phyloP scores from a whole-genome alignment of 2,113 vertebrate species.

The Datnioides undecimradiatus region DNA sequence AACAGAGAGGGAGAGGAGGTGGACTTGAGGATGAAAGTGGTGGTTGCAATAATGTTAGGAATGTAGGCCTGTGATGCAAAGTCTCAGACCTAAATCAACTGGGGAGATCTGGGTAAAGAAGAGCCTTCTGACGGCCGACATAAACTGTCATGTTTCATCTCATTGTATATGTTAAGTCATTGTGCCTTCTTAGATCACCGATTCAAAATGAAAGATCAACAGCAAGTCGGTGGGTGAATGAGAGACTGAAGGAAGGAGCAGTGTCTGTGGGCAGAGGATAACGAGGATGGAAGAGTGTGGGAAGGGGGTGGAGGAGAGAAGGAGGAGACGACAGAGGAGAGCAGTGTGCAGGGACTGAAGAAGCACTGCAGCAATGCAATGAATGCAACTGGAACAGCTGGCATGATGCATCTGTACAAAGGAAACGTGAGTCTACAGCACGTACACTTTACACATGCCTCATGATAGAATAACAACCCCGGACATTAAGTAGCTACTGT shows the following conservation, averaged over 20 bases:
- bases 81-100: background rate
- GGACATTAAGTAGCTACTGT: background rate
- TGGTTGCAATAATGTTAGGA: background rate
- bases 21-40: background rate
- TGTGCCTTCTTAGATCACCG: background rate
- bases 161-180: background rate
- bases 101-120: background rate
- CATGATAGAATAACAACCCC: background rate
- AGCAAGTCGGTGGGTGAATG: constrained; percentile 38
- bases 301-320: constrained; percentile 28
- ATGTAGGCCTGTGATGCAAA: background rate
- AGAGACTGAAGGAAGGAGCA: constrained; percentile 33
- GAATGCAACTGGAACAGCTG: constrained; percentile 43
- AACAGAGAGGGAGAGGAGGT: constrained; percentile 2
- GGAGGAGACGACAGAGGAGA: constrained; percentile 37
- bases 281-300: constrained; percentile 45
- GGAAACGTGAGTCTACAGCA: background rate
- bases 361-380: constrained; percentile 47
- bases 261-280: constrained; percentile 53
- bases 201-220: background rate
- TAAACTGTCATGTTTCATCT: constrained; percentile 19
- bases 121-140: background rate
- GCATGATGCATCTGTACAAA: background rate
- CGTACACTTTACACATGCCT: background rate
- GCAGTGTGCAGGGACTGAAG: constrained; percentile 9